Conservation (phyloP, 2,888 invertebrate species). For the Euzetes globulus region DNA sequence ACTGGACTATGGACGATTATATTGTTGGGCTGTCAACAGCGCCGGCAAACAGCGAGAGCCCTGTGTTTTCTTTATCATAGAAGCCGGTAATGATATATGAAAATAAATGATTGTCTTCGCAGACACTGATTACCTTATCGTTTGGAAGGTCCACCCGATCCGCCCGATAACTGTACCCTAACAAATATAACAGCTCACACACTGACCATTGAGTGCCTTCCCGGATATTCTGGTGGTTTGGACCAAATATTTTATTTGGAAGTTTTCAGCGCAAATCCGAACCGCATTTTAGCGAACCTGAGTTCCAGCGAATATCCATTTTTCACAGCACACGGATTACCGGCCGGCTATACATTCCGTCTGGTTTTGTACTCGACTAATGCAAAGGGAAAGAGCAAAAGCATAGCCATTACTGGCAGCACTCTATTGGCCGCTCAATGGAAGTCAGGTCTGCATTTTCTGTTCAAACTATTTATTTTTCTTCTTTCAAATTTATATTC, state of each 20-base stretch:
- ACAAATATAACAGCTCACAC: constrained; percentile 41
- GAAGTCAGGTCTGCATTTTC: constrained; percentile 38
- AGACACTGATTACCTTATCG: too few relatives aligned
- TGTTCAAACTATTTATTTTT: too few relatives aligned
- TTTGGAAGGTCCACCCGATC: constrained; percentile 40
- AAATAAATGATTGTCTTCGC: neutral
- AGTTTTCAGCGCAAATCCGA: constrained; percentile 40
- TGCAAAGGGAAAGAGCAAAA: constrained; percentile 39
- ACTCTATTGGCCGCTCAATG: constrained; percentile 38
- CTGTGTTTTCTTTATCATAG: constrained; percentile 41
- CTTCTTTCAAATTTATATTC: neutral
- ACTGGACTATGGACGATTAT: constrained; percentile 40
- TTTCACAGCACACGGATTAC: constrained; percentile 40
- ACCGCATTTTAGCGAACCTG: constrained; percentile 41
- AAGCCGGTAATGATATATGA: constrained; percentile 39
- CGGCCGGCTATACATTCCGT: constrained; percentile 40
- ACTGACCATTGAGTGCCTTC: constrained; percentile 41
- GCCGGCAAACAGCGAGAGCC: constrained; percentile 41
- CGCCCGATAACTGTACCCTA: constrained; percentile 41
- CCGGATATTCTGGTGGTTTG: constrained; percentile 42
- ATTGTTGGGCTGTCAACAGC: constrained; percentile 41
- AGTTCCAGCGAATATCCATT: constrained; percentile 39
- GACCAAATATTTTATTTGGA: constrained; percentile 42
- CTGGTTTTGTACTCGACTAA: constrained; percentile 42
- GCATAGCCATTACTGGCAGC: constrained; percentile 38